These are phyloP conservation scores for Brevimyrus niger DNA, from an alignment of 2,113 vertebrate genomes.

Conservation along the genomic window DNA sequence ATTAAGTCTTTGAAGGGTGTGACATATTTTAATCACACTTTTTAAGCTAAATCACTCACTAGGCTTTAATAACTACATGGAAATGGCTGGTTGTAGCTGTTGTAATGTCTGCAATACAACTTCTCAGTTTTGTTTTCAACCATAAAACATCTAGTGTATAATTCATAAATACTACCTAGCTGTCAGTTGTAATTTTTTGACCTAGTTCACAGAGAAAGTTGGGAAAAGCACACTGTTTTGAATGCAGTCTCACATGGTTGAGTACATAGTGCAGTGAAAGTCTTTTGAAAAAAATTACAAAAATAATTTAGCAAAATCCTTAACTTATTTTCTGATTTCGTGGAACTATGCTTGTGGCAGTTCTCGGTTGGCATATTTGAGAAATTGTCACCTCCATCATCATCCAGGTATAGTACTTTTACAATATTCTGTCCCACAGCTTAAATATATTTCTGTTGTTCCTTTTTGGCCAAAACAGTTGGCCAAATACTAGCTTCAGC, in stretches of 20 bases:
- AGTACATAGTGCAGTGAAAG: neutral
- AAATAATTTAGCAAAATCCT: neutral
- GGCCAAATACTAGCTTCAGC: neutral
- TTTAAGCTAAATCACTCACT: neutral
- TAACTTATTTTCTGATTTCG: neutral
- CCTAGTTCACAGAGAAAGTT: neutral
- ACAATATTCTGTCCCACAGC: neutral
- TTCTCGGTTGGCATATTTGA: neutral
- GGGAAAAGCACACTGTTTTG: neutral
- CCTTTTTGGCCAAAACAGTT: neutral
- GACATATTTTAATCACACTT: neutral
- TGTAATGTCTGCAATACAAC: neutral
- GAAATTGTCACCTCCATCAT: neutral
- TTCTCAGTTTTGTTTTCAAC: neutral
- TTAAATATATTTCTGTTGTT: neutral
- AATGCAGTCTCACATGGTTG: neutral
- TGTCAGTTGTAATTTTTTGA: neutral
- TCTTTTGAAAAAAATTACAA: neutral
- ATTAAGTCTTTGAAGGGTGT: neutral
- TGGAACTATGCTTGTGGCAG: neutral
- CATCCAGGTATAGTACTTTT: neutral
- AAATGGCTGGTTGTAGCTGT: neutral
- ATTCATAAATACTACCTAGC: neutral
- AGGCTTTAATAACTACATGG: neutral
- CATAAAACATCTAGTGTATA: no score